Conservation (phyloP, 2,888 invertebrate genomes). For the Oscheius sp. region DNA sequence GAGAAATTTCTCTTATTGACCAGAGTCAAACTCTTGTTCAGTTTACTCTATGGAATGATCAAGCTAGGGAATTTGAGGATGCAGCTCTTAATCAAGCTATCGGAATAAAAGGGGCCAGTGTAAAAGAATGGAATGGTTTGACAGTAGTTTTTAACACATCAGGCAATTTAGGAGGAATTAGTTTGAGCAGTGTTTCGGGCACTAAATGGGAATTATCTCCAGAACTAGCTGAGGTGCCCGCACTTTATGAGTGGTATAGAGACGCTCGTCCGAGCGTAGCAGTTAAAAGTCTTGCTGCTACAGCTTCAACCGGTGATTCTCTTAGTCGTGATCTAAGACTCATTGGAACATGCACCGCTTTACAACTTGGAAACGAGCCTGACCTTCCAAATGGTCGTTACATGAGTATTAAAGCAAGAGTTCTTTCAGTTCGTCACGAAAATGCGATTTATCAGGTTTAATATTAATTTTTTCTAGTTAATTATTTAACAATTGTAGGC, state of each 20-base stretch:
- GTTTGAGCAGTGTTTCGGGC: conserved; percentile 70
- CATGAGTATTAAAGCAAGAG: conserved; percentile 81
- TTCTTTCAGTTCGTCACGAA: conserved; percentile 82
- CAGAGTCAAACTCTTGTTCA: conserved; percentile 80
- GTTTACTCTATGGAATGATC: conserved; percentile 88
- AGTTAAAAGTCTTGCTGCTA: conserved; percentile 38
- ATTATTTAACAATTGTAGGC: conserved; percentile 73
- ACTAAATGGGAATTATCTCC: conserved; percentile 82
- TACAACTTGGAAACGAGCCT: conserved; percentile 47
- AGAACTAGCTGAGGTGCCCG: conserved; percentile 85
- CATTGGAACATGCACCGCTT: conserved; percentile 39
- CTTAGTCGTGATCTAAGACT: conserved; percentile 50
- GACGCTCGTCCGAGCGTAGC: conserved; percentile 71
- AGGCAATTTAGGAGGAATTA: conserved; percentile 69
- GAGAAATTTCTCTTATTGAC: conserved; percentile 88
- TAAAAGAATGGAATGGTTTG: conserved; percentile 86
- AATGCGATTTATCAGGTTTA: conserved; percentile 83
- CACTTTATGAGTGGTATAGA: conserved; percentile 89
- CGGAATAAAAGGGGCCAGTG: conserved; percentile 83
- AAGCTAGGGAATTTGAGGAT: conserved; percentile 78
- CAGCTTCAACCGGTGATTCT: not conserved
- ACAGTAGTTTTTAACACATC: not conserved
- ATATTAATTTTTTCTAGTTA: not conserved
- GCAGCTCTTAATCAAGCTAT: conserved; percentile 76
- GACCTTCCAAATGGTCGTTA: conserved; percentile 76